phyloP scores from a whole-genome alignment of 2,113 vertebrate genomes.

The Fulmarus glacialis region DNA sequence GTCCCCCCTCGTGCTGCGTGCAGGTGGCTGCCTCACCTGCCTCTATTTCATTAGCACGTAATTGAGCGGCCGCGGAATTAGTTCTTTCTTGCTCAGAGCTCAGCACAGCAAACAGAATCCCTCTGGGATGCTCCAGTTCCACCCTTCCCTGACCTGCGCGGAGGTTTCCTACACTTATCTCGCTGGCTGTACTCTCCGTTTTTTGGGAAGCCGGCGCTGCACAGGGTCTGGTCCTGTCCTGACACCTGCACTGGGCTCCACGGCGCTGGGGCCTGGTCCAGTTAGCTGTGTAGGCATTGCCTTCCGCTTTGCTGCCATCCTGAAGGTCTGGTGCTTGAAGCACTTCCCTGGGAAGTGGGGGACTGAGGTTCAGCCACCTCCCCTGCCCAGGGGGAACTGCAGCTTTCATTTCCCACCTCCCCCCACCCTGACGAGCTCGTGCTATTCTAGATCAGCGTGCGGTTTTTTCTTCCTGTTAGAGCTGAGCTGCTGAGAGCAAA shows the following conservation, averaged over 20 bases:
- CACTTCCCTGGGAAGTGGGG: background rate
- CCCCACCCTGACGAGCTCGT: accelerated
- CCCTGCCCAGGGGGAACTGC: background rate
- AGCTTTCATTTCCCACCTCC: background rate
- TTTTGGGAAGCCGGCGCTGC: accelerated
- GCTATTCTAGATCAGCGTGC: background rate
- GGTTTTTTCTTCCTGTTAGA: background rate
- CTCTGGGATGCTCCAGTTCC: background rate
- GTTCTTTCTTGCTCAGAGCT: background rate
- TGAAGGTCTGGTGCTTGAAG: background rate
- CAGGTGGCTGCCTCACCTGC: slow-evolving; percentile 12
- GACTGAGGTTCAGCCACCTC: background rate
- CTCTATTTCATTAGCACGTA: background rate
- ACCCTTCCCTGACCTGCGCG: accelerated
- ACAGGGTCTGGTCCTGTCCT: background rate
- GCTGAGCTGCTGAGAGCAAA: background rate
- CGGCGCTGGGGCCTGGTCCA: accelerated
- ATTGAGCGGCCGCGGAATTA: background rate
- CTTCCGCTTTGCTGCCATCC: background rate
- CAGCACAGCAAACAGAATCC: background rate
- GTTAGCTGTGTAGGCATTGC: background rate
- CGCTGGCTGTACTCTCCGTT: background rate
- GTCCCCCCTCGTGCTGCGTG: accelerated
- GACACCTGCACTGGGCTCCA: accelerated
- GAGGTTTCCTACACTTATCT: background rate